Base-by-base conservation (phyloP, 1,140 invertebrate genomes). In the Callitettix versicolor region DNA sequence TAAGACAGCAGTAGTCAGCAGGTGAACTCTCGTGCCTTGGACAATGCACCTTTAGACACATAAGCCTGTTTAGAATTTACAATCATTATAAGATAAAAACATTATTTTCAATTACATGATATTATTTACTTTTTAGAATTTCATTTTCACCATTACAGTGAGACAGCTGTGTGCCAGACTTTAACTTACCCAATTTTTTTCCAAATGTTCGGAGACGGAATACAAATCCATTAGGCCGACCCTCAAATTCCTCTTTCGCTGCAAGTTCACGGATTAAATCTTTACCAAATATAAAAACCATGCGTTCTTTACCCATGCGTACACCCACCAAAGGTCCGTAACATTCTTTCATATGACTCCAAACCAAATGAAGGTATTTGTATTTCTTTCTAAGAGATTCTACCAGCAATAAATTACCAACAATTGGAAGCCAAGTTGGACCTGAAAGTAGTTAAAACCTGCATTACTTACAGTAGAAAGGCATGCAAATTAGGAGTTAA, bases 171-270 rank as follows among this genome's bases (percentile, higher is more conserved):
- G 34, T 36, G n/a, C 34, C 30, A 24, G 52, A 53, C 34, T 53
- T 56, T 42, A 41, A 65, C 66, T 67, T 67, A 85, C 82, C 82
- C 59, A 76, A 69, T 66, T 79, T 73, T 64, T 80, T 76, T 20
- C 79, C 80, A 60, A 80, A 79, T 0, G 79, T 72, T 57, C 84
- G 69, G 18, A 82, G 66, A 30, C 72, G 68, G 56, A 81, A 82
- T 62, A 84, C 79, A 59, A 82, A 82, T 47, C 82, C 81, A 64
- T 81, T 75, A 0, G 85, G 85, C 55, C 85, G 72, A 3, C 79
- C 82, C 41, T 81, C 76, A 54, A 86, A 83, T 41, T 82, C 79
- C 6, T 84, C 79, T 34, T 69, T 73, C 1, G 69, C 67, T 1
- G 79, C 68, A 6, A 79, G 74, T 60, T 83, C 77, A 57, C 74